A percentile compares a stretch with the other conserved stretches of the same genome.
phyloP scores from a whole-genome alignment of 53 echinoderm and acorn worm genomes.

The Echinarachnius parma region DNA sequence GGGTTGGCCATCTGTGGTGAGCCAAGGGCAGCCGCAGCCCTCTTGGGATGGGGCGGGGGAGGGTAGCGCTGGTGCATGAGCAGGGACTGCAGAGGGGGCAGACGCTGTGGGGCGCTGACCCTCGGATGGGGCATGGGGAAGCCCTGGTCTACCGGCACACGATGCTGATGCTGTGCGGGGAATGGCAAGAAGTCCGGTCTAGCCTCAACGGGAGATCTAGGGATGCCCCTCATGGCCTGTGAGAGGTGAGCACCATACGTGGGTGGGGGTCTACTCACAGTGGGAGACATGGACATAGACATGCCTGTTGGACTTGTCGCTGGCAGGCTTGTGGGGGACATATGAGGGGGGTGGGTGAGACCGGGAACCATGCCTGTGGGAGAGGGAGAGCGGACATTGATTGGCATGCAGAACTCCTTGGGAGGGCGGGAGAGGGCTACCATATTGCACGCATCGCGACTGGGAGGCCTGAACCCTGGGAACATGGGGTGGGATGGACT shows the following conservation, averaged over 20 bases:
- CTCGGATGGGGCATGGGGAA: slow-evolving; percentile 9
- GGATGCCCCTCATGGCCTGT: slow-evolving; percentile 14
- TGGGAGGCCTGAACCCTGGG: slow-evolving; percentile 22
- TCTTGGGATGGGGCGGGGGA: slow-evolving; percentile 30
- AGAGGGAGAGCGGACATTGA: slow-evolving; percentile 21
- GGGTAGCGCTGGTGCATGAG: slow-evolving; percentile 40
- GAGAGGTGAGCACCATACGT: slow-evolving; percentile 41
- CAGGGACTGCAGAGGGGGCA: slow-evolving; percentile 39
- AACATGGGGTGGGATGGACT: slow-evolving; percentile 19
- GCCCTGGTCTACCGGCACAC: slow-evolving; percentile 4
- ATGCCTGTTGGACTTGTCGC: slow-evolving; percentile 11
- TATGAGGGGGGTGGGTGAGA: slow-evolving; percentile 21
- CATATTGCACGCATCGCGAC: slow-evolving; percentile 36
- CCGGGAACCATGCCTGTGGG: slow-evolving; percentile 24
- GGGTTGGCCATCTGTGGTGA: slow-evolving; percentile 13
- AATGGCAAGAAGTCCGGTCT: slow-evolving; percentile 43
- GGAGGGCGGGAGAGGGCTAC: slow-evolving; percentile 40
- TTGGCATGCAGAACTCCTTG: slow-evolving; percentile 39
- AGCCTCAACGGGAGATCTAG: slow-evolving; percentile 30
- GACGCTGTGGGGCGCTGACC: slow-evolving; percentile 15
- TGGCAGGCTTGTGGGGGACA: slow-evolving; percentile 43
- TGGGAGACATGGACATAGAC: slow-evolving; percentile 5
- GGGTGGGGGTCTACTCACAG: slow-evolving; percentile 32
- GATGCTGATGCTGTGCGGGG: slow-evolving; percentile 38
- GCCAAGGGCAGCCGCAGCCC: slow-evolving; percentile 6